These are phyloP conservation scores for Megalops atlanticus DNA, from an alignment of 2,113 vertebrate species.

Conservation along the genomic window DNA sequence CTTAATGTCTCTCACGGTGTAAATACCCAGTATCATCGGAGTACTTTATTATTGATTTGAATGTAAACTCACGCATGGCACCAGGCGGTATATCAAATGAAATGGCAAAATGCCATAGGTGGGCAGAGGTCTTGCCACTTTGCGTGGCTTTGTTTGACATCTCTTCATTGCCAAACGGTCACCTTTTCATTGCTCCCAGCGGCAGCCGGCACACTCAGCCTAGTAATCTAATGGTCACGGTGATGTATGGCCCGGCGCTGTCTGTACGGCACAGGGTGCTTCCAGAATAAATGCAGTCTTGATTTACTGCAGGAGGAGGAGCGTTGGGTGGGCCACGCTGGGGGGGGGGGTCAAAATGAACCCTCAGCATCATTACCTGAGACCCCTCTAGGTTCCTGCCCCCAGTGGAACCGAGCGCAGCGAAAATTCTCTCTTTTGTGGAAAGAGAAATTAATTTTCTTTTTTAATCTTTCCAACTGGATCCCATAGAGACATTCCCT, in stretches of 20 bases:
- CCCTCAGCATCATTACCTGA: slow-evolving; percentile 54
- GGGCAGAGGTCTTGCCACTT: neutral
- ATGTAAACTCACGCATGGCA: too few species aligned
- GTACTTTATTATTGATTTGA: too few species aligned
- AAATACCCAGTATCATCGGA: too few species aligned
- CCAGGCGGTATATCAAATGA: too few species aligned
- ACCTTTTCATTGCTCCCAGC: neutral
- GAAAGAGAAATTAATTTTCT: slow-evolving; percentile 68
- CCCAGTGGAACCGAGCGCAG: slow-evolving; percentile 48
- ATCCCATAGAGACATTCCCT: slow-evolving; percentile 52
- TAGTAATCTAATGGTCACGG: neutral
- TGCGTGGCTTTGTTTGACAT: neutral
- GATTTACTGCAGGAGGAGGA: neutral
- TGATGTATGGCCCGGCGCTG: too few species aligned
- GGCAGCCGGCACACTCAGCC: neutral
- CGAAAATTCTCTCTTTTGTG: slow-evolving; percentile 42
- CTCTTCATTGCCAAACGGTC: neutral
- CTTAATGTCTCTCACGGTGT: too few species aligned
- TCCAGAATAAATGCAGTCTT: neutral
- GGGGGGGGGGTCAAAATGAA: neutral
- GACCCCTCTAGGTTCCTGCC: slow-evolving; percentile 48
- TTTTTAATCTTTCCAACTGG: slow-evolving; percentile 59
- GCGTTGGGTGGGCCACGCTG: neutral
- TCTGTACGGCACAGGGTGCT: too few species aligned
- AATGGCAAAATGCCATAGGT: neutral